Conservation (phyloP, 1,140 invertebrate genomes). For the Goniozus legneri region DNA sequence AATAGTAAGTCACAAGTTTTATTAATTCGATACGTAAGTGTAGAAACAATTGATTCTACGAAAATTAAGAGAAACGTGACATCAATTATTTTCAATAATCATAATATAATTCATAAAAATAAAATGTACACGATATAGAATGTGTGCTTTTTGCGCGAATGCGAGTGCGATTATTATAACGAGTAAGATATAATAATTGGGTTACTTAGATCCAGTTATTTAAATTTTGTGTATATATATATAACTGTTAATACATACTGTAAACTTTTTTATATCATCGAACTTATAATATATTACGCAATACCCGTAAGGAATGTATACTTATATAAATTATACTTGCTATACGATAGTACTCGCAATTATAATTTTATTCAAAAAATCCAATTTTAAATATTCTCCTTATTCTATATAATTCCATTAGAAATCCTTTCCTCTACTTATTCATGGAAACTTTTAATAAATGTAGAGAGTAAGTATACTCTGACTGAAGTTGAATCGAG, state of each 20-base stretch:
- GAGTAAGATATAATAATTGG: conserved; percentile 10
- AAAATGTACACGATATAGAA: conserved; percentile 17
- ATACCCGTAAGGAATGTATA: conserved; percentile 40
- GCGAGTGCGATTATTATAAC: conserved; percentile 24
- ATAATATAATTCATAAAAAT: conserved; percentile 12
- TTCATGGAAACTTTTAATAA: too few species aligned
- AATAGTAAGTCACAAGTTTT: too few species aligned
- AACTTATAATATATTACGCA: conserved; percentile 41
- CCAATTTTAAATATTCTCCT: conserved; percentile 53
- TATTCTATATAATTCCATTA: conserved; percentile 41
- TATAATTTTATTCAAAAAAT: too few species aligned
- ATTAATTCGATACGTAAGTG: too few species aligned
- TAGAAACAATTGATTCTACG: too few species aligned
- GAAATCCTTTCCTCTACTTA: too few species aligned
- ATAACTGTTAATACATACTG: conserved; percentile 2
- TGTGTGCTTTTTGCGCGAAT: conserved; percentile 16
- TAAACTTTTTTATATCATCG: conserved; percentile 45
- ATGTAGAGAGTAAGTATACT: too few species aligned
- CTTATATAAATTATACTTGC: conserved; percentile 48
- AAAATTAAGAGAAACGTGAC: too few species aligned
- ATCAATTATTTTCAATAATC: conserved; percentile 4
- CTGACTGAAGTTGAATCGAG: too few species aligned
- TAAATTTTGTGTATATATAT: conserved; percentile 7
- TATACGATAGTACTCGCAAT: too few species aligned
- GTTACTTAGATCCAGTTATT: not conserved